These are phyloP conservation scores for Thalassophryne amazonica DNA, from an alignment of 2,797 vertebrate species.

Conservation along the genomic window DNA sequence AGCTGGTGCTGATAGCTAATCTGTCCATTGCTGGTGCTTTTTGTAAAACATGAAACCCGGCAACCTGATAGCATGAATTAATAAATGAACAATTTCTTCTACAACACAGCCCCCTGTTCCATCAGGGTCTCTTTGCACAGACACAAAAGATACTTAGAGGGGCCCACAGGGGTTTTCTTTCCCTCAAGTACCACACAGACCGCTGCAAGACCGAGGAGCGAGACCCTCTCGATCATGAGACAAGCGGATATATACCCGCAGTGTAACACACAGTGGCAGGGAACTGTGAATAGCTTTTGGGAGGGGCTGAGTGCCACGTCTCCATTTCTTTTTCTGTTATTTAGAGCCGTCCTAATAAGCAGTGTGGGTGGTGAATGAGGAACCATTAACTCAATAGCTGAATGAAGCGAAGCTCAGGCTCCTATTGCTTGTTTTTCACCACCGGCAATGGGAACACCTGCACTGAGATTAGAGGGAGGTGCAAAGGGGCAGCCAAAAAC, in stretches of 20 bases:
- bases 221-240: constrained; percentile 68
- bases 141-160: constrained; percentile 66
- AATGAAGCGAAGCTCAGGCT: constrained; percentile 45
- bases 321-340: constrained; percentile 52
- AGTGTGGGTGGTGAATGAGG: constrained; percentile 68
- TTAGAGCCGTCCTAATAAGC: constrained; percentile 65
- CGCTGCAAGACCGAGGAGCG: constrained; percentile 36
- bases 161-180: constrained; percentile 60
- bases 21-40: constrained; percentile 67
- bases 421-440: constrained; percentile 45
- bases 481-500: constrained; percentile 1
- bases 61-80: constrained; percentile 79
- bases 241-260: constrained; percentile 35
- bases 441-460: constrained; percentile 61
- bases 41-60: constrained; percentile 77
- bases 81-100: constrained; percentile 74
- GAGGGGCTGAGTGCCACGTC: constrained; percentile 42
- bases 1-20: constrained; percentile 80
- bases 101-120: constrained; percentile 56
- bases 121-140: constrained; percentile 63
- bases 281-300: constrained; percentile 53
- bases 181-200: constrained; percentile 62
- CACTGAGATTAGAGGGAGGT: constrained; percentile 11
- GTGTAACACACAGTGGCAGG: constrained; percentile 29
- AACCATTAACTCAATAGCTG: constrained; percentile 69